phyloP scores from a whole-genome alignment of 2,113 vertebrate species.

The Axis porcinus region DNA sequence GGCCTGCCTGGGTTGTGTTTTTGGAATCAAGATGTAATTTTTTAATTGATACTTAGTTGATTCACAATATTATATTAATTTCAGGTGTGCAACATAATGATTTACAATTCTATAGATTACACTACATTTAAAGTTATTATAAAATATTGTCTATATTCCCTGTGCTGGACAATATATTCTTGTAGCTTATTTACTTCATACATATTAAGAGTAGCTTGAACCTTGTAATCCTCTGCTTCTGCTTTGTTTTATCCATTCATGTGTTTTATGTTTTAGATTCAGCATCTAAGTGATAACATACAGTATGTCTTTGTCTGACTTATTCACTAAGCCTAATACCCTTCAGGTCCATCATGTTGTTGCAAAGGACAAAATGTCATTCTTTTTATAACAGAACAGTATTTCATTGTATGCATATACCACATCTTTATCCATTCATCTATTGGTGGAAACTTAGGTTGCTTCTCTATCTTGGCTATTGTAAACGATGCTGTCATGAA shows the following conservation, averaged over 20 bases:
- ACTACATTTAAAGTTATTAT: background rate
- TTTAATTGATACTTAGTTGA: background rate
- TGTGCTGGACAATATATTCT: background rate
- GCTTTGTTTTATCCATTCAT: background rate
- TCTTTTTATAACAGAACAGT: background rate
- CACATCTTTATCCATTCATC: background rate
- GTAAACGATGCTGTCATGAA: background rate
- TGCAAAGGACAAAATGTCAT: background rate
- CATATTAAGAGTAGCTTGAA: background rate
- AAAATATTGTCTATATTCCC: background rate
- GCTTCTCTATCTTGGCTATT: background rate
- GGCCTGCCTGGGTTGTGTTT: background rate
- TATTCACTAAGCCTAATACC: background rate
- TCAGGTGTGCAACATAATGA: background rate
- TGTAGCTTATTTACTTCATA: background rate
- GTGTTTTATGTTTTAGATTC: background rate
- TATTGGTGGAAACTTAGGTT: background rate
- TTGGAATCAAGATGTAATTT: background rate
- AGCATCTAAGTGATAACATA: background rate
- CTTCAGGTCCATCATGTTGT: background rate
- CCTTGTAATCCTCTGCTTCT: background rate
- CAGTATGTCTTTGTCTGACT: background rate
- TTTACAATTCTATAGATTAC: background rate
- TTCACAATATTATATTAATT: background rate
- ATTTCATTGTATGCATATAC: background rate